Evolutionary conservation across 2,113 vertebrate species (phyloP), one percentile per base, ranked within the genome.

Genomic region (Diphyllodes magnificus): DNA sequence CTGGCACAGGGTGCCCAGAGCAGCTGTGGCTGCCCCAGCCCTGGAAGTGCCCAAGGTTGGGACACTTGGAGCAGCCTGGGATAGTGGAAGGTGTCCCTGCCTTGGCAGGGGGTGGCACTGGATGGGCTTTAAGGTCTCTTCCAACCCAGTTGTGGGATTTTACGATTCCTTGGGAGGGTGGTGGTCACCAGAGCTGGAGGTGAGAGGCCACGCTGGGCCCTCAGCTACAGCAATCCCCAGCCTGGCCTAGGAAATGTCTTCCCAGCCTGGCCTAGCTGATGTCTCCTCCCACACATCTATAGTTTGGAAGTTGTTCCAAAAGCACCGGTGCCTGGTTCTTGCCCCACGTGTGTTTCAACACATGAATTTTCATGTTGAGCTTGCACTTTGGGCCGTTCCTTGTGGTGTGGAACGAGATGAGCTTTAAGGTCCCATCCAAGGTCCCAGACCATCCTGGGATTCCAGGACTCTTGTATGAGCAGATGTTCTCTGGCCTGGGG

Each of bases 161-260:
- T 15, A 7, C 45, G 20, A 18, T 40, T 69, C 14, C 19, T n/a
- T 23, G 28, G 23, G 25, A 50, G 35, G 12, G 21, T 47, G 53
- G 35, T 81, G 72, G 42, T 35, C 45, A 27, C 60, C 53, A 17
- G 51, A 68, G 4, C 24, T n/a, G 37, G 63, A 60, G 66, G 7
- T 27, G 28, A 4, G 22, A 23, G 64, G 19, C 39, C 27, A 15
- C 0, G 0, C 12, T 15, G 30, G 17, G 77, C 27, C 35, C 16
- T 20, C 31, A 31, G 69, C 59, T 65, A 10, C 40, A 73, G 70
- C 8, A 49, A 4, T 4, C 27, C 42, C 15, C 42, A 28, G 68
- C 9, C 44, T 6, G 22, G 56, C 15, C 5, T 11, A 6, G 53
- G 35, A 22, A 45, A 65, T 35, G 31, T 14, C 10, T 12, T 54